Evolutionary conservation across 2,113 vertebrate genomes (phyloP).

Genomic region (Lepisosteus osseus): DNA sequence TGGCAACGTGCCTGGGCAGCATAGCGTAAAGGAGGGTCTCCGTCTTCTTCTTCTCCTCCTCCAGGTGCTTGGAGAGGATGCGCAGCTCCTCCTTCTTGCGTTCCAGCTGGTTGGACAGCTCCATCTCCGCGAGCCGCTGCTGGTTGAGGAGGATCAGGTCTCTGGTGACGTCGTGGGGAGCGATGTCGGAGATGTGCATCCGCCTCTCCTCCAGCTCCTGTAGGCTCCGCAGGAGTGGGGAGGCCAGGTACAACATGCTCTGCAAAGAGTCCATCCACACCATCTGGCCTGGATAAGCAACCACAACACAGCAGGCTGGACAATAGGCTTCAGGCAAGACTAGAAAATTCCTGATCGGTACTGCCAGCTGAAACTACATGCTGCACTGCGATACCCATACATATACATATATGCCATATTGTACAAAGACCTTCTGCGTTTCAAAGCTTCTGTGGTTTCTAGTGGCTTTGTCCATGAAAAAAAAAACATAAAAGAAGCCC

Average conservation of each 20-base stretch:
- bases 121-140: conserved; percentile 73
- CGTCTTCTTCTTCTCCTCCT: conserved; percentile 71
- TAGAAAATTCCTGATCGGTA: too few species aligned
- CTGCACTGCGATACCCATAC: too few species aligned
- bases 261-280: conserved; percentile 75
- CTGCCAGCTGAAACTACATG: too few species aligned
- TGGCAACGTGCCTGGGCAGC: conserved; percentile 73
- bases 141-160: conserved; percentile 79
- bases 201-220: conserved; percentile 74
- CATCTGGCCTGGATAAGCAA: conserved; percentile 65
- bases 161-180: conserved; percentile 73
- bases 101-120: conserved; percentile 78
- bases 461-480: too few species aligned
- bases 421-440: too few species aligned
- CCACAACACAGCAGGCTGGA: not conserved
- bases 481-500: too few species aligned
- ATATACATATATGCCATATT: too few species aligned
- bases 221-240: conserved; percentile 67
- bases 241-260: conserved; percentile 78
- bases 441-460: too few species aligned
- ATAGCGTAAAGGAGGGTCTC: conserved; percentile 72
- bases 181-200: conserved; percentile 76
- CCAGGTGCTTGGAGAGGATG: conserved; percentile 66
- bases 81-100: conserved; percentile 73
- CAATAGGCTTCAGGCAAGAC: too few species aligned